Evolutionary conservation across 2,797 vertebrate species (phyloP).

Genomic region (Dermochelys coriacea): DNA sequence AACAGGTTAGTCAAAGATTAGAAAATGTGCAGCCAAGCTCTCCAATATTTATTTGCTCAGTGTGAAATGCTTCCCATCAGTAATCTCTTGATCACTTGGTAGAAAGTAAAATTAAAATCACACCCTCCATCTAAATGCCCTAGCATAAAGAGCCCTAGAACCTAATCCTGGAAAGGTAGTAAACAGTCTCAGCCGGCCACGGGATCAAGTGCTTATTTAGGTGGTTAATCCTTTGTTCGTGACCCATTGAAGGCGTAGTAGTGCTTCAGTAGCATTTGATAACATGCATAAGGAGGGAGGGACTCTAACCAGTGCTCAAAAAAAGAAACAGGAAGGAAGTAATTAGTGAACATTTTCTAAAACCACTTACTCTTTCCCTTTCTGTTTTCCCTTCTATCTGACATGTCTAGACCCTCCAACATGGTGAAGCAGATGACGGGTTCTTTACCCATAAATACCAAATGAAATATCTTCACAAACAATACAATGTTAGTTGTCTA

Average conservation of each 20-base stretch:
- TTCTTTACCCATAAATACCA: slow-evolving; percentile 57
- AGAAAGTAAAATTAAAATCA: neutral
- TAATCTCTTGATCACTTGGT: neutral
- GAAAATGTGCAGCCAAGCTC: neutral
- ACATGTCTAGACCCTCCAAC: slow-evolving; percentile 48
- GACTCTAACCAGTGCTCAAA: neutral
- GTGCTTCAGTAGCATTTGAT: neutral
- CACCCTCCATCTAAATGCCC: neutral
- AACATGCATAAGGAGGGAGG: neutral
- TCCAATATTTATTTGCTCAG: neutral
- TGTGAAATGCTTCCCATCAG: neutral
- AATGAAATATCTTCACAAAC: slow-evolving; percentile 66
- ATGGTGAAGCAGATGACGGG: slow-evolving; percentile 35
- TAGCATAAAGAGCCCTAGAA: neutral
- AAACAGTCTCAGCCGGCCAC: neutral
- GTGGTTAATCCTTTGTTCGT: neutral
- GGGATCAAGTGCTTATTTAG: neutral
- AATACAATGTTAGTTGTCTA: slow-evolving; percentile 63
- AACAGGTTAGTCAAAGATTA: neutral
- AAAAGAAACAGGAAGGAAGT: neutral
- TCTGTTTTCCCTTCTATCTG: slow-evolving; percentile 17
- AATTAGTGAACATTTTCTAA: neutral
- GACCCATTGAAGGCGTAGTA: neutral
- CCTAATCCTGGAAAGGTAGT: neutral
- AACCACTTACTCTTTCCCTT: slow-evolving; percentile 5